Evolutionary conservation across 2,888 invertebrate species (phyloP).

Genomic region (Phalera bucephala): DNA sequence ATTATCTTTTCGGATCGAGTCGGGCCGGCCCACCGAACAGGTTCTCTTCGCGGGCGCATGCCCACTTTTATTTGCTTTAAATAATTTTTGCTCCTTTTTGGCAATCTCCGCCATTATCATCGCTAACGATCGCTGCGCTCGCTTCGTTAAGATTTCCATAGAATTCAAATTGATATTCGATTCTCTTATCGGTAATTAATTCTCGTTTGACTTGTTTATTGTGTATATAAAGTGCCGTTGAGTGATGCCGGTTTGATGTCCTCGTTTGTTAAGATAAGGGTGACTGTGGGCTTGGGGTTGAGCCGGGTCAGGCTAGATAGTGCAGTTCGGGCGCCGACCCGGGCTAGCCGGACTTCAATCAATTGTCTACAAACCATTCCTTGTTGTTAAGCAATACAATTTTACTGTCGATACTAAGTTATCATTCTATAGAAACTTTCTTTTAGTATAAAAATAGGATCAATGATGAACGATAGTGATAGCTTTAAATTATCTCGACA

Average conservation of each 20-base stretch:
- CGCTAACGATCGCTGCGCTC: slow-evolving; percentile 68
- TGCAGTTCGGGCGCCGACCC: slow-evolving; percentile 67
- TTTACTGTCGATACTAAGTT: slow-evolving; percentile 11
- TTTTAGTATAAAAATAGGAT: neutral
- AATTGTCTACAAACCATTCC: neutral
- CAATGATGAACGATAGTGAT: slow-evolving; percentile 13
- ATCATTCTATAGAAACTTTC: neutral
- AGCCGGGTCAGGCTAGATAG: slow-evolving; percentile 72
- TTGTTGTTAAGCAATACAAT: neutral
- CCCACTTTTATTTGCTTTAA: slow-evolving; percentile 78
- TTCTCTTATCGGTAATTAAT: slow-evolving; percentile 60
- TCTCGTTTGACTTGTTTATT: slow-evolving; percentile 61
- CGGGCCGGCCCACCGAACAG: slow-evolving; percentile 55
- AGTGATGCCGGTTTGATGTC: slow-evolving; percentile 65
- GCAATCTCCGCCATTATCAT: slow-evolving; percentile 76
- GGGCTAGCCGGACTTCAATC: slow-evolving; percentile 14
- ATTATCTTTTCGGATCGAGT: slow-evolving; percentile 75
- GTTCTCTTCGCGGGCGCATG: slow-evolving; percentile 63
- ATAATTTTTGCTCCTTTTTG: slow-evolving; percentile 77
- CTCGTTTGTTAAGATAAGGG: slow-evolving; percentile 74
- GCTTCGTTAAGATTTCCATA: slow-evolving; percentile 75
- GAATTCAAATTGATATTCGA: slow-evolving; percentile 63
- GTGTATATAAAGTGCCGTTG: slow-evolving; percentile 47
- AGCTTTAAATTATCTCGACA: slow-evolving; percentile 18
- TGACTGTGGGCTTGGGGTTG: slow-evolving; percentile 59